These are phyloP conservation scores for Piprites chloris DNA, from an alignment of 2,113 vertebrate species.

Conservation along the genomic window DNA sequence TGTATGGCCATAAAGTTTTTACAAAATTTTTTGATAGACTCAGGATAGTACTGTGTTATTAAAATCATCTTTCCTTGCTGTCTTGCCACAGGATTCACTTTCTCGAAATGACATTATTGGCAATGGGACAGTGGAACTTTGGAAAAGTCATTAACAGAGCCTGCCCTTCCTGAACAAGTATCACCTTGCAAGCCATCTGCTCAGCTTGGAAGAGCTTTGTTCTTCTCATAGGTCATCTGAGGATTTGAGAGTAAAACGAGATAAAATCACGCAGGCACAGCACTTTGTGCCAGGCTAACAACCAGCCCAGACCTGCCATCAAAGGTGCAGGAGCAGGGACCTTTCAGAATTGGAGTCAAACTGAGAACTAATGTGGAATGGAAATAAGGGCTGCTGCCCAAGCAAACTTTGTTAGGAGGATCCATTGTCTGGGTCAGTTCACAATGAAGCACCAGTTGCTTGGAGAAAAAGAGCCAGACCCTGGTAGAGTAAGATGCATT, in stretches of 20 bases:
- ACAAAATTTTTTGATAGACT: neutral
- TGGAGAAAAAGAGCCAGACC: neutral
- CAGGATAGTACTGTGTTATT: neutral
- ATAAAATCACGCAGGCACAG: neutral
- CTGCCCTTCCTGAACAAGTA: conserved; percentile 12
- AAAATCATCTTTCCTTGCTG: neutral
- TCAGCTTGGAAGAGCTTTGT: conserved; percentile 18
- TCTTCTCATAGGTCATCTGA: neutral
- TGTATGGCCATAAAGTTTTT: neutral
- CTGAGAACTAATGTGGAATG: neutral
- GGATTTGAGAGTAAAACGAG: neutral
- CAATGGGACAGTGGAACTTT: neutral
- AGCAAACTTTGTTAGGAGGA: neutral
- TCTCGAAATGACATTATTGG: conserved; percentile 23
- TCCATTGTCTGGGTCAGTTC: neutral
- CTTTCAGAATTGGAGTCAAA: neutral
- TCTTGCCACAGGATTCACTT: neutral
- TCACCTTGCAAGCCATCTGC: conserved; percentile 27
- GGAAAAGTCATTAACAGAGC: conserved; percentile 36
- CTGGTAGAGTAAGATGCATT: neutral
- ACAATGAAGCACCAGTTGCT: neutral
- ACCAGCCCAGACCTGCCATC: neutral
- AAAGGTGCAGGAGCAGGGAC: neutral
- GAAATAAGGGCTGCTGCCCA: neutral
- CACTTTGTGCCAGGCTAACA: neutral